These are phyloP conservation scores for Siniperca obscura DNA, from an alignment of 2,797 vertebrate genomes.

Conservation along the genomic window DNA sequence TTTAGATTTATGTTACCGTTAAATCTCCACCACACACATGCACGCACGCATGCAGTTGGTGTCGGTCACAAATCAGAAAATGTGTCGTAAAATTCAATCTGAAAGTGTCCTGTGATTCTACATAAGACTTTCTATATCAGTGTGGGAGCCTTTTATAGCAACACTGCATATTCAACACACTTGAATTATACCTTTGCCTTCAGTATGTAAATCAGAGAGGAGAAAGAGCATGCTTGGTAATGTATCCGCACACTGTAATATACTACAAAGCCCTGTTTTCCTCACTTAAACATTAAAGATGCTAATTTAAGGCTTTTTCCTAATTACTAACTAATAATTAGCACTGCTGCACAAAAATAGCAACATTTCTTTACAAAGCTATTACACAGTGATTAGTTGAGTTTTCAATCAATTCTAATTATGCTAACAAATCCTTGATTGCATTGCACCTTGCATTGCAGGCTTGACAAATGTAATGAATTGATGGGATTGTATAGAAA, in stretches of 20 bases:
- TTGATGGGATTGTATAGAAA: constrained; percentile 30
- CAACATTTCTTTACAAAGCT: constrained; percentile 36
- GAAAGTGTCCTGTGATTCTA: constrained; percentile 39
- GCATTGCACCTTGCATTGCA: constrained; percentile 7
- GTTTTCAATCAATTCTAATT: constrained; percentile 70
- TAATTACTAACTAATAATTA: constrained; percentile 64
- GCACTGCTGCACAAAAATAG: constrained; percentile 36
- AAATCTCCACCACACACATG: constrained; percentile 67
- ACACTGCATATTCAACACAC: constrained; percentile 78
- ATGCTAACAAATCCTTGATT: constrained; percentile 54
- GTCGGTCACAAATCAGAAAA: constrained; percentile 58
- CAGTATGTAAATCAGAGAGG: constrained; percentile 66
- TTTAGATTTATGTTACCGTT: constrained; percentile 84
- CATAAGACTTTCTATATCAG: constrained; percentile 43
- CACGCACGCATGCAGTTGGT: neutral
- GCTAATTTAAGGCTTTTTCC: constrained; percentile 30
- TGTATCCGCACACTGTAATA: constrained; percentile 20
- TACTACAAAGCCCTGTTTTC: constrained; percentile 44
- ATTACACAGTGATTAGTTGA: constrained; percentile 59
- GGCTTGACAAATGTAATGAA: constrained; percentile 54
- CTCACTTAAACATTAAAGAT: constrained; percentile 39
- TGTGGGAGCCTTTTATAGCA: constrained; percentile 70
- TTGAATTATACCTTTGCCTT: constrained; percentile 70
- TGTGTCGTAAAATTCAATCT: constrained; percentile 34
- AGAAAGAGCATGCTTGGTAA: constrained; percentile 25